Evolutionary conservation across 2,113 vertebrate species (phyloP).

Genomic region (Forbesichthys agassizii): DNA sequence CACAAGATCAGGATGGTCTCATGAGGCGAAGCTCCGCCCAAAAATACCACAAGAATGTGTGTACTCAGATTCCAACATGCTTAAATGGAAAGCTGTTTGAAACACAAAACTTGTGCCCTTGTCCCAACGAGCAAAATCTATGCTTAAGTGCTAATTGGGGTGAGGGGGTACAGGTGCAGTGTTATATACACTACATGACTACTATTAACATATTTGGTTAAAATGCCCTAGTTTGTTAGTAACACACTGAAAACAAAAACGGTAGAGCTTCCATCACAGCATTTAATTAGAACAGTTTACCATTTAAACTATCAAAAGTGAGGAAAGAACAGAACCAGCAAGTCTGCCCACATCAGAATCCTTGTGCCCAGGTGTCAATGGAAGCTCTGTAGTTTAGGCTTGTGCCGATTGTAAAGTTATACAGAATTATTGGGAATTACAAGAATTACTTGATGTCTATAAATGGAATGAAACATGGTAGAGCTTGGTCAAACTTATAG

Average conservation of each 20-base stretch:
- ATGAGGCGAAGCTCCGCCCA: background rate
- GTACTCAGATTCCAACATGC: constrained; percentile 29
- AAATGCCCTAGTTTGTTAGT: constrained; percentile 52
- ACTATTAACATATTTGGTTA: constrained; percentile 10
- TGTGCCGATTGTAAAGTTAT: constrained; percentile 45
- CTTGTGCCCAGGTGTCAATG: constrained; percentile 30
- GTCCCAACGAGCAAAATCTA: constrained; percentile 52
- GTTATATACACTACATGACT: constrained; percentile 5
- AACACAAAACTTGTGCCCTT: constrained; percentile 37
- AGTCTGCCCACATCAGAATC: background rate
- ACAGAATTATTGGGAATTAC: background rate
- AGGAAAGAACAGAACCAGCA: background rate
- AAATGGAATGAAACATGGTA: too few relatives aligned
- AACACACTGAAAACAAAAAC: constrained; percentile 38
- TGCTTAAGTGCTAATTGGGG: constrained; percentile 40
- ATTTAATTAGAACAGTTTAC: background rate
- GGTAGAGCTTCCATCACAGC: constrained; percentile 55
- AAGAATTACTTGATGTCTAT: too few relatives aligned
- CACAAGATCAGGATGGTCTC: too few relatives aligned
- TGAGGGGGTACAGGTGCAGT: constrained; percentile 37
- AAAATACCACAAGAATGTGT: constrained; percentile 62
- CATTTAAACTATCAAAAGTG: background rate
- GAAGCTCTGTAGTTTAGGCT: constrained; percentile 59
- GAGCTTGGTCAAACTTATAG: too few relatives aligned
- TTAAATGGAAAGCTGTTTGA: constrained; percentile 13